Evolutionary conservation across 2,888 invertebrate genomes (phyloP), one percentile per base, ranked within the genome.

Genomic region (Drosophila diplacantha): DNA sequence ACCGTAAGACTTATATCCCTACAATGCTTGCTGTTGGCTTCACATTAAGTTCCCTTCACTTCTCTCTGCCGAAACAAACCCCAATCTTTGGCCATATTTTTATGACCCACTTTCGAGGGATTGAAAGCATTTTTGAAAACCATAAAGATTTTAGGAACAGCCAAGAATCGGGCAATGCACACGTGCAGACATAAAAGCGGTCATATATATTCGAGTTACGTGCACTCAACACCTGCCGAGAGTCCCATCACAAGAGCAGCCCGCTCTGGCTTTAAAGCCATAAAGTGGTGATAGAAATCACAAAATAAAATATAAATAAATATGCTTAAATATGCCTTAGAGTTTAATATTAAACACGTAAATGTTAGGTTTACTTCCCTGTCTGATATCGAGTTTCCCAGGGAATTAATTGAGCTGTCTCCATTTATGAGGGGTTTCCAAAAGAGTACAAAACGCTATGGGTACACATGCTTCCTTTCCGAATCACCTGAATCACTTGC

Each of bases 161-260:
- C 32, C 43, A 3, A 11, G 4, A 39, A n/a, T 6, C 24, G 24
- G 31, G 47, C 35, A 11, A 34, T 38, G 24, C 56, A 61, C 69
- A 63, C 51, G 47, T 73, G 63, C 54, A 55, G 46, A 70, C 56
- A 69, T 63, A 70, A 64, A 69, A 63, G 56, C 69, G 63, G 41
- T 44, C 51, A 55, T 24, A 24, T 24, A 24, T 37, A 44, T 26
- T 47, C 43, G 16, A 43, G 56, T 68, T 64, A 75, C 75, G 71
- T 78, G 75, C 71, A 70, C 67, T 75, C 73, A 70, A 73, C 75
- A 74, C 75, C 74, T 74, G 73, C 46, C 49, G 24, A 66, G 44
- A 51, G 58, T 34, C 51, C 39, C 39, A 46, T 50, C 43, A 38
- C 38, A 16, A 20, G 14, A 16, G 47, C 26, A n/a, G 32, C 3